These are phyloP conservation scores for Orbicella faveolata DNA, from an alignment of 64 coral and sea anemone species.

Conservation along the genomic window DNA sequence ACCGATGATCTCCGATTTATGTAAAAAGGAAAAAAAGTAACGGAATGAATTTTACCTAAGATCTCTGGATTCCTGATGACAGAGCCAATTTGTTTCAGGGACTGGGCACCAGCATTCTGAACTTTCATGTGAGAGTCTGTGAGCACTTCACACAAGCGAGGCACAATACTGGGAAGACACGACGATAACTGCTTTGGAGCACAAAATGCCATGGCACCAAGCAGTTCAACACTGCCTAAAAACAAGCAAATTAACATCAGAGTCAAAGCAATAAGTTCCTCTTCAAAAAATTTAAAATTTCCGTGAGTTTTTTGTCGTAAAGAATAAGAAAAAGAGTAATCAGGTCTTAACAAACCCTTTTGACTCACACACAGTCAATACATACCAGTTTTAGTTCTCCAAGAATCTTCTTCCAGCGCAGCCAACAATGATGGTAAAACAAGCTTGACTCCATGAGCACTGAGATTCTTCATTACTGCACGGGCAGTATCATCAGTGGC, in stretches of 20 bases:
- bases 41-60: slow-evolving; percentile 54
- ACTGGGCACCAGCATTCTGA: slow-evolving; percentile 93
- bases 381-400: slow-evolving; percentile 96
- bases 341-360: neutral
- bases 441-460: slow-evolving; percentile 97
- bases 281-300: too few species aligned
- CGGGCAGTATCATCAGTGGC: slow-evolving; percentile 98
- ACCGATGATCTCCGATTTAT: too few species aligned
- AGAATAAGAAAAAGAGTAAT: too few species aligned
- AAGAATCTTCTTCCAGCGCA: slow-evolving; percentile 90
- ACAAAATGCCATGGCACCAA: slow-evolving; percentile 98
- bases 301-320: too few species aligned
- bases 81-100: slow-evolving; percentile 91
- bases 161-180: slow-evolving; percentile 94
- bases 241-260: neutral
- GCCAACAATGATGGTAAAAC: slow-evolving; percentile 85
- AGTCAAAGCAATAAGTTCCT: neutral
- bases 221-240: slow-evolving; percentile 89
- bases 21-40: neutral
- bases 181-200: slow-evolving; percentile 95
- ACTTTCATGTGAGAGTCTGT: slow-evolving; percentile 95
- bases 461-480: slow-evolving; percentile 98
- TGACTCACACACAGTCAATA: neutral
- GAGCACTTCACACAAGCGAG: slow-evolving; percentile 79
- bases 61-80: slow-evolving; percentile 97